Evolutionary conservation across 2,797 vertebrate species (phyloP).

Genomic region (Silurus lanzhouensis): DNA sequence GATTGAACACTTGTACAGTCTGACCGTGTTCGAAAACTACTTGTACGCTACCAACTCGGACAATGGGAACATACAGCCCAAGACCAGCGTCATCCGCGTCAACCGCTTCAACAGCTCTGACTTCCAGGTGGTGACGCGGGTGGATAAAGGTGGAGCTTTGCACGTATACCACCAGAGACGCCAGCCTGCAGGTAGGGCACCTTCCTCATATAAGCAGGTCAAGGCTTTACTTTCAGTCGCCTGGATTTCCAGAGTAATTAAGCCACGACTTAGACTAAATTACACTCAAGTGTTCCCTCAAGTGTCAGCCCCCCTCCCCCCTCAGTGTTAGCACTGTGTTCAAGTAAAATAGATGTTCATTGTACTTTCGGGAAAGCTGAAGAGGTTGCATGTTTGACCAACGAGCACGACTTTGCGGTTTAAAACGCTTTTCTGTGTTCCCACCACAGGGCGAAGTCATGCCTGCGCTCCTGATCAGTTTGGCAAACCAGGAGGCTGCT

Average conservation of each 20-base stretch:
- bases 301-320: not conserved
- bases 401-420: not conserved
- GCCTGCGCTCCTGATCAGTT: slow-evolving; percentile 91
- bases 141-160: slow-evolving; percentile 90
- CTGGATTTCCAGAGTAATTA: slow-evolving; percentile 26
- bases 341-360: not conserved
- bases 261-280: not conserved
- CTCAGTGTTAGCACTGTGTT: not conserved
- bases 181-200: slow-evolving; percentile 85
- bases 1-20: slow-evolving; percentile 93
- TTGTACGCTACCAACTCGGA: slow-evolving; percentile 96
- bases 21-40: slow-evolving; percentile 98
- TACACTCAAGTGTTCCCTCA: not conserved
- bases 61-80: slow-evolving; percentile 92
- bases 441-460: slow-evolving; percentile 85
- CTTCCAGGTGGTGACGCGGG: slow-evolving; percentile 90
- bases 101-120: slow-evolving; percentile 97
- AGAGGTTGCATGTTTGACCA: not conserved
- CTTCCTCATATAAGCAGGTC: not conserved
- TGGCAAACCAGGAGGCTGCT: slow-evolving; percentile 92
- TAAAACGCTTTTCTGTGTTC: not conserved
- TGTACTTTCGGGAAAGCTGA: not conserved
- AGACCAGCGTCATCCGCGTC: slow-evolving; percentile 93
- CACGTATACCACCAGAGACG: slow-evolving; percentile 96
- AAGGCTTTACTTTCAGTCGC: not conserved